phyloP scores from a whole-genome alignment of 2,888 invertebrate genomes.

The Chirona hameri region DNA sequence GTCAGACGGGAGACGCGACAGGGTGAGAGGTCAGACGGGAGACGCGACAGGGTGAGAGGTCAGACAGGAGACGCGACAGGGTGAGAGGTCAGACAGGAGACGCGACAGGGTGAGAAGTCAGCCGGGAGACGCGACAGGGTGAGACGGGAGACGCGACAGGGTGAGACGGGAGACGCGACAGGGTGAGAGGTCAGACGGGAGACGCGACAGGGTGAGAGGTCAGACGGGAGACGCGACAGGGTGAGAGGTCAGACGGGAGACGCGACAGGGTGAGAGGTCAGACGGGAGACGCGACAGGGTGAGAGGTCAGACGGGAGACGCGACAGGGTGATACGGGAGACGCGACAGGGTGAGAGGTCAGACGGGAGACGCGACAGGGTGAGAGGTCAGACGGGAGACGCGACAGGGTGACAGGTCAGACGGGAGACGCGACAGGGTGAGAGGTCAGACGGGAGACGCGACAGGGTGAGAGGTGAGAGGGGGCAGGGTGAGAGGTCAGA shows the following conservation, averaged over 20 bases:
- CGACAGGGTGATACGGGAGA: background rate
- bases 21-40: background rate
- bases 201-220: background rate
- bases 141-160: background rate
- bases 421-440: background rate
- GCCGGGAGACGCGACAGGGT: no score
- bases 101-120: background rate
- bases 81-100: background rate
- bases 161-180: background rate
- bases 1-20: no score
- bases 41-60: background rate
- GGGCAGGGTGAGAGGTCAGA: no score
- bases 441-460: background rate
- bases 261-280: no score
- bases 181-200: background rate
- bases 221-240: background rate
- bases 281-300: background rate
- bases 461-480: background rate
- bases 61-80: no score
- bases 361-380: no score
- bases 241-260: background rate
- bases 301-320: background rate
- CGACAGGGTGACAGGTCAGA: background rate
- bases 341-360: background rate
- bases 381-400: background rate